A percentile compares a stretch with the other conserved stretches of the same genome.
Evolutionary conservation across 1,140 invertebrate species (phyloP).

Genomic region (Plectrocnemia conspersa): DNA sequence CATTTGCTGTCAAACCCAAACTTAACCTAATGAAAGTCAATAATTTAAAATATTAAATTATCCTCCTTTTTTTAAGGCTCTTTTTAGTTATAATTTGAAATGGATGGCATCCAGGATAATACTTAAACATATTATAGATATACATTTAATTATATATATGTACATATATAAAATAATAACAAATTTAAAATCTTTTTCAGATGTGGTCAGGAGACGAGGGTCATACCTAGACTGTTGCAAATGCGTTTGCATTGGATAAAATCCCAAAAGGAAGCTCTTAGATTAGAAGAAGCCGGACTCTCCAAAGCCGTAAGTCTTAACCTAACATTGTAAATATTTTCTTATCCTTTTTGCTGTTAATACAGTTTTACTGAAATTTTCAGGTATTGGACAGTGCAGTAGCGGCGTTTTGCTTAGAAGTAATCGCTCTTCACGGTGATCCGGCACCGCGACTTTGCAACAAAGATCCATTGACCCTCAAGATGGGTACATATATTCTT

Average conservation of each 20-base stretch:
- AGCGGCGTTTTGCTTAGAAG: slow-evolving; percentile 92
- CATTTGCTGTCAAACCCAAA: too few relatives aligned
- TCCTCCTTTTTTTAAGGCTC: too few relatives aligned
- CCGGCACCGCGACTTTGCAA: slow-evolving; percentile 91
- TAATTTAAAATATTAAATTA: too few relatives aligned
- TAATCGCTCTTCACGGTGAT: slow-evolving; percentile 93
- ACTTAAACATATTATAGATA: background rate
- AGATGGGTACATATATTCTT: slow-evolving; percentile 84
- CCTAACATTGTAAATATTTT: background rate
- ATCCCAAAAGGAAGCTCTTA: slow-evolving; percentile 82
- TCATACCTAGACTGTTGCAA: slow-evolving; percentile 91
- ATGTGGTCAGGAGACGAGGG: slow-evolving; percentile 96
- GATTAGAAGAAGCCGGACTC: slow-evolving; percentile 91
- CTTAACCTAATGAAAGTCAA: too few relatives aligned
- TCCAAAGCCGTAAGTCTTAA: slow-evolving; percentile 65
- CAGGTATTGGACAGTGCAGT: slow-evolving; percentile 90
- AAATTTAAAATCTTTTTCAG: slow-evolving; percentile 48
- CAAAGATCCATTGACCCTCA: slow-evolving; percentile 96
- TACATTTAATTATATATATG: background rate
- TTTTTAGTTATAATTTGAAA: too few relatives aligned
- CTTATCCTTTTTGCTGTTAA: slow-evolving; percentile 16
- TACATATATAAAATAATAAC: background rate
- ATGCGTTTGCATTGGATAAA: slow-evolving; percentile 90
- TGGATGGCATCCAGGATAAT: too few relatives aligned
- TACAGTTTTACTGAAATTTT: slow-evolving; percentile 27